Evolutionary conservation across 2,888 invertebrate species (phyloP).

Genomic region (Euplexia lucipara): DNA sequence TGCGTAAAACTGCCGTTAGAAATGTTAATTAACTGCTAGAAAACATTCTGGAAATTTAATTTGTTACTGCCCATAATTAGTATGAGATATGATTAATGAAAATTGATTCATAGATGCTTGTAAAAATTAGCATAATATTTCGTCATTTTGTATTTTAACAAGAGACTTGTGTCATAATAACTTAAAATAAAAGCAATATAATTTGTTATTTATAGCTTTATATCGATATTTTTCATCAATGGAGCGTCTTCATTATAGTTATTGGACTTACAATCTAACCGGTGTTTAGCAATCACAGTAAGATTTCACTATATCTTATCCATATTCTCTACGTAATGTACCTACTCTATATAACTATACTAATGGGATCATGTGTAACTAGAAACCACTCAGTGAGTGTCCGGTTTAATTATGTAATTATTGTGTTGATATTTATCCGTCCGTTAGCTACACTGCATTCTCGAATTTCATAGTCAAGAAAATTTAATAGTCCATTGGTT

Average conservation of each 20-base stretch:
- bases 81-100: conserved; percentile 52
- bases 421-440: conserved; percentile 38
- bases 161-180: conserved; percentile 38
- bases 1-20: conserved; percentile 40
- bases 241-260: neutral
- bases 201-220: conserved; percentile 33
- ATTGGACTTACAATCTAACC: neutral
- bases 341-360: too few species aligned
- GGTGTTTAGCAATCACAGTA: conserved; percentile 1
- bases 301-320: conserved; percentile 3
- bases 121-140: conserved; percentile 54
- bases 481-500: conserved; percentile 2
- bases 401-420: conserved; percentile 52
- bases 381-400: conserved; percentile 39
- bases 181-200: conserved; percentile 40
- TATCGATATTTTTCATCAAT: conserved; percentile 15
- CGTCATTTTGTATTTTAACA: conserved; percentile 38
- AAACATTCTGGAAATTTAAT: conserved; percentile 53
- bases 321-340: neutral
- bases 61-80: conserved; percentile 51
- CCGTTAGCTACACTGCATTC: conserved; percentile 17
- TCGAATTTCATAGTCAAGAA: conserved; percentile 22
- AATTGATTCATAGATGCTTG: conserved; percentile 50
- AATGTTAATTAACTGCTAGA: conserved; percentile 46
- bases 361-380: conserved; percentile 44